phyloP scores from a whole-genome alignment of 2,888 invertebrate genomes.

The Hirudinaria manillensis region DNA sequence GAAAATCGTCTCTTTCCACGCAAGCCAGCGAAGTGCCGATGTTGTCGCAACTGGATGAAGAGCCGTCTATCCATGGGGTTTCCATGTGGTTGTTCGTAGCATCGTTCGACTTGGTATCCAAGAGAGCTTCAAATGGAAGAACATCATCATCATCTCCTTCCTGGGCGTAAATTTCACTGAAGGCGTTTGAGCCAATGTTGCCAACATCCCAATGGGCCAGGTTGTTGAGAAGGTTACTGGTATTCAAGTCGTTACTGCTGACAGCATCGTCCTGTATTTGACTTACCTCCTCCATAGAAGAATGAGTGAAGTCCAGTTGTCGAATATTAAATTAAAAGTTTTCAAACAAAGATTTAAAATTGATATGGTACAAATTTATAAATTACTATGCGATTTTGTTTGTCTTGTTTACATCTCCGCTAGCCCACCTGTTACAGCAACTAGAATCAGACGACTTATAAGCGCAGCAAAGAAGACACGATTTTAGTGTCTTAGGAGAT shows the following conservation, averaged over 20 bases:
- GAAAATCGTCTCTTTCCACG: constrained; percentile 1
- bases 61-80: neutral
- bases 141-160: constrained; percentile 10
- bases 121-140: constrained; percentile 3
- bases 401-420: no score
- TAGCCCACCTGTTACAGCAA: no score
- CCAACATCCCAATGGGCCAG: constrained; percentile 5
- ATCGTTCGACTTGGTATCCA: neutral
- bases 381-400: no score
- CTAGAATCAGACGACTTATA: no score
- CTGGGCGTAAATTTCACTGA: neutral
- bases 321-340: no score
- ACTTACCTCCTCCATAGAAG: constrained; percentile 1
- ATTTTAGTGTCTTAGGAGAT: no score
- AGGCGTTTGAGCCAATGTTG: neutral
- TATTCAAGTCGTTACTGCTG: constrained; percentile 17
- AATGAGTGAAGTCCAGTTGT: no score
- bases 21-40: neutral
- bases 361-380: no score
- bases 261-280: constrained; percentile 15
- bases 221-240: constrained; percentile 5
- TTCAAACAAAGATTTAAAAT: no score
- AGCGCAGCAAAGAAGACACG: no score
- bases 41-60: neutral
- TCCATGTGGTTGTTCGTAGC: neutral